phyloP scores from a whole-genome alignment of 2,888 invertebrate species.

The Ichneumon xanthorius region DNA sequence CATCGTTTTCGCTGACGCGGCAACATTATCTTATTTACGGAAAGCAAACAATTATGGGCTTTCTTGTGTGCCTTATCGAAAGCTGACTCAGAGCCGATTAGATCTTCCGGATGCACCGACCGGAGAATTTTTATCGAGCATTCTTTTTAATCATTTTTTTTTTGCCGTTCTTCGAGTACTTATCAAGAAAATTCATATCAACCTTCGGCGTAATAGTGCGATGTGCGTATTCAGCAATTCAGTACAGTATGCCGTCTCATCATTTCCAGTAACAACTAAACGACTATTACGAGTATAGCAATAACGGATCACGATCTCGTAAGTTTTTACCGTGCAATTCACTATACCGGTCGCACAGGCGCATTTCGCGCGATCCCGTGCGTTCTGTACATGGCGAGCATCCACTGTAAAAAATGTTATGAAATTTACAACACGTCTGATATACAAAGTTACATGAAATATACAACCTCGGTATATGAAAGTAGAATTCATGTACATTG shows the following conservation, averaged over 20 bases:
- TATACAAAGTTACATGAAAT: too few species aligned
- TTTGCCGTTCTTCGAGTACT: not conserved
- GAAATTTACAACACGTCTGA: too few species aligned
- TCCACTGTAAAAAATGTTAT: too few species aligned
- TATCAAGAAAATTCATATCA: not conserved
- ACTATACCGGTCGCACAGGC: not conserved
- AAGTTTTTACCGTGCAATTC: constrained; percentile 47
- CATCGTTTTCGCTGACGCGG: not conserved
- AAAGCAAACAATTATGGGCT: not conserved
- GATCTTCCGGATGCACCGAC: not conserved
- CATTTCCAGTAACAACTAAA: constrained; percentile 32
- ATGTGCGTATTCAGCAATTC: constrained; percentile 33
- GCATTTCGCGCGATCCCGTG: too few species aligned
- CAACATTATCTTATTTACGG: not conserved
- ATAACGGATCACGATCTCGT: constrained; percentile 38
- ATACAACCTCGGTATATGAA: too few species aligned
- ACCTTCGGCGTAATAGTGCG: not conserved
- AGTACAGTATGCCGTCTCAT: constrained; percentile 44
- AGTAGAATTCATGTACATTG: too few species aligned
- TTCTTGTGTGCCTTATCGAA: not conserved
- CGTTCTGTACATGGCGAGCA: too few species aligned
- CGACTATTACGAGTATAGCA: constrained; percentile 26
- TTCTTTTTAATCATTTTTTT: not conserved
- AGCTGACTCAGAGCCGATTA: constrained; percentile 2
- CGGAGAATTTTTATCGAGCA: not conserved